Percentiles rank a stretch among this genome's conserved stretches.
Conservation (phyloP, 2,888 invertebrate species). For the Pherbina coryleti region DNA sequence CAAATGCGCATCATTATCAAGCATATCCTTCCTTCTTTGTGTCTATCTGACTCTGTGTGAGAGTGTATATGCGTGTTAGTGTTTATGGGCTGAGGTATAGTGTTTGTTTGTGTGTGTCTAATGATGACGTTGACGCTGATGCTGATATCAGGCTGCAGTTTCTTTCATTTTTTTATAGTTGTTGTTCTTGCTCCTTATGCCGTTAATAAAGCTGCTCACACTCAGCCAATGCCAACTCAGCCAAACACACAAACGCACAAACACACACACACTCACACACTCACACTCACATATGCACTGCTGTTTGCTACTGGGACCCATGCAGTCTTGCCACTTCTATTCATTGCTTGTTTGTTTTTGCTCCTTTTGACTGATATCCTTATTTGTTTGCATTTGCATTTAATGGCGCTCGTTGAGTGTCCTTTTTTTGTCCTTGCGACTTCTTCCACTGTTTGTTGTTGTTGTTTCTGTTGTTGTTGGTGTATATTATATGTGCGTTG, state of each 20-base stretch:
- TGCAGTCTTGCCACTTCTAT: constrained; percentile 16
- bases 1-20: constrained; percentile 36
- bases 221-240: constrained; percentile 6
- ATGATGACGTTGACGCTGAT: neutral
- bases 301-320: neutral
- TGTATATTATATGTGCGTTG: too few species aligned
- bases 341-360: constrained; percentile 34
- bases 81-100: neutral
- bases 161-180: neutral
- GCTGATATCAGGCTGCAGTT: constrained; percentile 4
- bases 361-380: constrained; percentile 28
- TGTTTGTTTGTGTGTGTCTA: neutral
- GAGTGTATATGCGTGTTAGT: neutral
- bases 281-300: neutral
- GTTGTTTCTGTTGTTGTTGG: too few species aligned
- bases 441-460: neutral
- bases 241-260: neutral
- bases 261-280: neutral
- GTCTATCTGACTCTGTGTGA: neutral
- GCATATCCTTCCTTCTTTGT: neutral
- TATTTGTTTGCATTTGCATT: constrained; percentile 36
- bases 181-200: neutral
- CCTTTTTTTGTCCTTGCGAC: constrained; percentile 1
- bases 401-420: neutral
- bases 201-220: constrained; percentile 30